phyloP scores from a whole-genome alignment of 2,797 vertebrate species.

The Dryobates pubescens region DNA sequence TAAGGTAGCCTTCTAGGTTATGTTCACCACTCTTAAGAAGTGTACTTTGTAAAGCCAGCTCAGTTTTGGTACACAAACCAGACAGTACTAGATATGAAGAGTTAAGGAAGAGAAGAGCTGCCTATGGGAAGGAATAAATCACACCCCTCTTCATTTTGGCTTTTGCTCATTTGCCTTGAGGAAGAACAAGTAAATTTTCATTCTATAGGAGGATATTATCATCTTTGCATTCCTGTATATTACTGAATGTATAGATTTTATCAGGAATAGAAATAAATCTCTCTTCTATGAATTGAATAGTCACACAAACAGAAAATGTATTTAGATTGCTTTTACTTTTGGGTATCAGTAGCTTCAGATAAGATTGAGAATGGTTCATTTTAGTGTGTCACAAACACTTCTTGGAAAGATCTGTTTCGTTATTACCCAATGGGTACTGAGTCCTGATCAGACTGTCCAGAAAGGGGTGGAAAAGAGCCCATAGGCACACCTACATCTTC shows the following conservation, averaged over 20 bases:
- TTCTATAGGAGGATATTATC: background rate
- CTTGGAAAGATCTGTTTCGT: background rate
- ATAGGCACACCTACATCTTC: background rate
- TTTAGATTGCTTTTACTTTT: background rate
- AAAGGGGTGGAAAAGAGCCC: background rate
- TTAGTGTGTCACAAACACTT: background rate
- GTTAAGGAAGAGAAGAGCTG: constrained; percentile 18
- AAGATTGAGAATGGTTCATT: background rate
- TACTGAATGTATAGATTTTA: constrained; percentile 22
- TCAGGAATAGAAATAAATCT: background rate
- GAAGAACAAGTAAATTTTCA: constrained; percentile 14
- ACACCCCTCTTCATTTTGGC: background rate
- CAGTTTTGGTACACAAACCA: background rate
- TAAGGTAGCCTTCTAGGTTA: background rate
- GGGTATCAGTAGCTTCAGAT: background rate
- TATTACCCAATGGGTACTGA: background rate
- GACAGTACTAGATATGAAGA: constrained; percentile 6
- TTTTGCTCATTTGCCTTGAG: constrained; percentile 43
- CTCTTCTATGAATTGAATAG: background rate
- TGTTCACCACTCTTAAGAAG: background rate
- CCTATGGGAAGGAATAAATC: constrained; percentile 23
- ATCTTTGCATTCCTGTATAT: constrained; percentile 26
- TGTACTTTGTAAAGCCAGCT: background rate
- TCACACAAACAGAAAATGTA: background rate
- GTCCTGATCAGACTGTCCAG: background rate